Percentiles rank a stretch among this genome's conserved stretches.
Conservation (phyloP, 2,113 vertebrate species). For the Felis chaus region DNA sequence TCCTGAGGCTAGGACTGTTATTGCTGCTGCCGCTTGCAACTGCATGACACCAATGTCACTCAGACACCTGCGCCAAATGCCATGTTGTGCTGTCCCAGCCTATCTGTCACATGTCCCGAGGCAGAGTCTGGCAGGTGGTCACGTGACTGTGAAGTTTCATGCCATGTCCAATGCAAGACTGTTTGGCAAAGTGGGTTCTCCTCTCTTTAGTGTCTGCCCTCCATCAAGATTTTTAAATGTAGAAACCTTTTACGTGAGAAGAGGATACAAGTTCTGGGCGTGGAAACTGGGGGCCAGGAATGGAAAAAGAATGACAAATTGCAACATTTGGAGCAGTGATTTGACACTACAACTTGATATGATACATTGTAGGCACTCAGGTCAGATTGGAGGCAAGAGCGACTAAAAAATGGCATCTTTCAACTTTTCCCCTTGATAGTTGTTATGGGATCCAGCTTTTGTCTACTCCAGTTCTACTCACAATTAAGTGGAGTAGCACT, state of each 20-base stretch:
- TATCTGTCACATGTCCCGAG: background rate
- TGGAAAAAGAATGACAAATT: background rate
- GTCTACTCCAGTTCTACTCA: background rate
- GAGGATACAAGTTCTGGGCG: background rate
- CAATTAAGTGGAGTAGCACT: background rate
- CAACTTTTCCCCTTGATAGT: background rate
- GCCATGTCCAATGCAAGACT: background rate
- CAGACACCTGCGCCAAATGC: background rate
- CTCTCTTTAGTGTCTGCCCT: background rate
- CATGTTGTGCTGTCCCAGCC: background rate
- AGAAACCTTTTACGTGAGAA: background rate
- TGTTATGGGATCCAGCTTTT: background rate
- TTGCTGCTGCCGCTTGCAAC: background rate
- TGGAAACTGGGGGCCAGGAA: background rate
- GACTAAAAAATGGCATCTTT: background rate
- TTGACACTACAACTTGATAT: background rate
- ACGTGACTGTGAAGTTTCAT: background rate
- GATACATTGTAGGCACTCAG: background rate
- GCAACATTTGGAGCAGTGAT: background rate
- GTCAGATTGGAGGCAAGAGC: background rate
- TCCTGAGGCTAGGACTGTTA: background rate
- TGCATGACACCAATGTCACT: background rate
- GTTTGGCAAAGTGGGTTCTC: background rate
- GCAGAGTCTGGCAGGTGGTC: background rate
- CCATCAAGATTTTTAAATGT: rapidly evolving